A percentile compares a stretch with the other conserved stretches of the same genome.
These are phyloP conservation scores for Lacerta bilineata DNA, from an alignment of 2,797 vertebrate species.

Conservation along the genomic window DNA sequence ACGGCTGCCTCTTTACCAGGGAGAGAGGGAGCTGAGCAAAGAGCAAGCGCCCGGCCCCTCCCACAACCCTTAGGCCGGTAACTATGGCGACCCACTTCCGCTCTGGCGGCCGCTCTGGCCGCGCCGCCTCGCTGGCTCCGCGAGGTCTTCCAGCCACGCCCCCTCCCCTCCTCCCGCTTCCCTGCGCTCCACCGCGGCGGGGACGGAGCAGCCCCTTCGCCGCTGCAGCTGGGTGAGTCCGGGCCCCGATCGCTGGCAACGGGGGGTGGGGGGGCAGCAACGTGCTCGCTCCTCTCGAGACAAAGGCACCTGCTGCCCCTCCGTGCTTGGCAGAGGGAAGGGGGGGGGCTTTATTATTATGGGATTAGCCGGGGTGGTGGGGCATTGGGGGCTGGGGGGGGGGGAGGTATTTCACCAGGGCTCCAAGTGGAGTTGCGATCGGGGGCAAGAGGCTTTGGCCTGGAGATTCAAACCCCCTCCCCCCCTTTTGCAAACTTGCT, in stretches of 20 bases:
- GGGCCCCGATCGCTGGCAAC: not conserved
- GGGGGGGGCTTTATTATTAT: not conserved
- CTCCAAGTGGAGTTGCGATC: not conserved
- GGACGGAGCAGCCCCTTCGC: not conserved
- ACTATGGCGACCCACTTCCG: constrained; percentile 41
- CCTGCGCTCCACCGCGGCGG: not conserved
- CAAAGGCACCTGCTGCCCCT: not conserved
- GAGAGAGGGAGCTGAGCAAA: not conserved
- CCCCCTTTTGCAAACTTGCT: not conserved
- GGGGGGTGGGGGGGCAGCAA: no score
- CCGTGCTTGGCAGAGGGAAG: no score
- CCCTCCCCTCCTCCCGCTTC: not conserved
- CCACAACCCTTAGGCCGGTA: not conserved
- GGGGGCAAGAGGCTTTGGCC: not conserved
- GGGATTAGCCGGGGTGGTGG: not conserved
- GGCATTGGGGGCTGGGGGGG: not conserved
- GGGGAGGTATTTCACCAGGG: not conserved
- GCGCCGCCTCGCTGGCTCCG: constrained; percentile 10
- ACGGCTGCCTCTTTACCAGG: not conserved
- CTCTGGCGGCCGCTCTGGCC: constrained; percentile 18
- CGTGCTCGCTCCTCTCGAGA: not conserved
- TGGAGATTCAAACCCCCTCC: rapidly evolving
- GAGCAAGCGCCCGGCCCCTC: not conserved
- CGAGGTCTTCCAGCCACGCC: constrained; percentile 43
- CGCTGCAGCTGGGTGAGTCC: not conserved